Evolutionary conservation across 2,888 invertebrate species (phyloP).

Genomic region (Folsomia manolachei): DNA sequence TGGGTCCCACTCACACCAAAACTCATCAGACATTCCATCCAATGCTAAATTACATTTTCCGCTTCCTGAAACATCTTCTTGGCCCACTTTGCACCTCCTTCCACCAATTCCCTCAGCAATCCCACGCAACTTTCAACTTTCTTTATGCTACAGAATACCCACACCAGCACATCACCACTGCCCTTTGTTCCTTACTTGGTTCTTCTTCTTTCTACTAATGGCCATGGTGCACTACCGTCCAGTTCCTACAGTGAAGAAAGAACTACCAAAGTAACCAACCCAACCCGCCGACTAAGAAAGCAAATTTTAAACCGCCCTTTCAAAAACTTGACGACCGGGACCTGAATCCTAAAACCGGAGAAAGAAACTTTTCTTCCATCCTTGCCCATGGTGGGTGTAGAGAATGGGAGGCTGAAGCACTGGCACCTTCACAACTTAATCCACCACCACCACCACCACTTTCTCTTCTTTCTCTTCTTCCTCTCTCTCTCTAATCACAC

Average conservation of each 20-base stretch:
- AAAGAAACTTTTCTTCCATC: not conserved
- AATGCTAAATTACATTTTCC: not conserved
- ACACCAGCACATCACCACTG: too few relatives aligned
- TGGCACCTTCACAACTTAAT: not conserved
- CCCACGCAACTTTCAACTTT: not conserved
- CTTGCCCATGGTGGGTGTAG: too few relatives aligned
- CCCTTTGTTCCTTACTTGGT: not conserved
- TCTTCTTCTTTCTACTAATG: too few relatives aligned
- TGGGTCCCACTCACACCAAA: constrained; percentile 1
- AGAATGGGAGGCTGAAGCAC: too few relatives aligned
- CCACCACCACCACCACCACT: not conserved
- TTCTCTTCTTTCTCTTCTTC: too few relatives aligned
- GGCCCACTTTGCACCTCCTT: not conserved
- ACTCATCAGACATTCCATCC: constrained; percentile 7
- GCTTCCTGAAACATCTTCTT: not conserved
- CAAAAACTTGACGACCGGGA: not conserved
- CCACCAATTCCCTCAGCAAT: not conserved
- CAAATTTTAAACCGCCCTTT: constrained; percentile 3
- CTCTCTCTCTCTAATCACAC: constrained; percentile 3
- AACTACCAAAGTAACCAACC: too few relatives aligned
- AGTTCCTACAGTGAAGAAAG: too few relatives aligned
- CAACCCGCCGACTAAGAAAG: not conserved
- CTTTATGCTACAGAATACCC: too few relatives aligned
- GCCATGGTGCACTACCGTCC: too few relatives aligned
- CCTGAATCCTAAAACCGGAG: not conserved